Base-by-base conservation (phyloP, 2,797 vertebrate species). In the Oryzias sinensis region DNA sequence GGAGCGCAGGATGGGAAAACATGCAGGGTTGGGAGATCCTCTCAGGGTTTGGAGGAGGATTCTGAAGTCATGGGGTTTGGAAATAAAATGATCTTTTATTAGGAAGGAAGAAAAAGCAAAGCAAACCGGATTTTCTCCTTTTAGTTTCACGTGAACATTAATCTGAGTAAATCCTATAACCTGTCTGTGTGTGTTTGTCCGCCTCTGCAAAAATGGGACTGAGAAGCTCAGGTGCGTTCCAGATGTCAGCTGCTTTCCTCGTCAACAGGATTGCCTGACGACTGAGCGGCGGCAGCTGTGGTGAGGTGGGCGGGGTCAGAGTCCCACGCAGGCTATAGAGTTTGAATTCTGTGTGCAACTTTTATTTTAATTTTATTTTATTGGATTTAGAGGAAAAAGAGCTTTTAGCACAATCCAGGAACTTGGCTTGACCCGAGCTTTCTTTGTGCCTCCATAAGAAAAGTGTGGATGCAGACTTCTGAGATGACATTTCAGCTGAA, bases 401-500 rank as follows among this genome's bases (percentile, higher is more conserved):
- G 11, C 29, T 33, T 33, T 33, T 33, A 1, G 1, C 29, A 33
- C 29, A 33, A 33, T 9, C 9, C 33, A 11, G 33, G 9, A 13
- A 37, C 33, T 11, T 33, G 29, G 29, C 29, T 8, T 37, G 33
- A 37, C 33, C 33, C 9, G 33, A 37, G 33, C 9, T 37, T 37
- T 37, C 33, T 61, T 62, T 55, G 43, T 53, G 43, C 40, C 59
- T 46, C 53, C 18, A 18, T 60, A 27, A 14, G 41, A 56, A 63
- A 65, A 14, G 43, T 41, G 22, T 14, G 48, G 43, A 62, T 54
- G 15, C 53, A 56, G 11, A 62, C 50, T 70, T 75, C 62, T 56
- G 15, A 33, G 70, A 6, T 86, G 88, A 83, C 84, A 86, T 89
- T 89, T 89, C 48, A 60, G 45, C 22, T 86, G 72, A 87, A 87